Percentiles rank a stretch among this genome's conserved stretches.
Evolutionary conservation across 1,140 invertebrate genomes (phyloP).

Genomic region (Drosophila orosa): DNA sequence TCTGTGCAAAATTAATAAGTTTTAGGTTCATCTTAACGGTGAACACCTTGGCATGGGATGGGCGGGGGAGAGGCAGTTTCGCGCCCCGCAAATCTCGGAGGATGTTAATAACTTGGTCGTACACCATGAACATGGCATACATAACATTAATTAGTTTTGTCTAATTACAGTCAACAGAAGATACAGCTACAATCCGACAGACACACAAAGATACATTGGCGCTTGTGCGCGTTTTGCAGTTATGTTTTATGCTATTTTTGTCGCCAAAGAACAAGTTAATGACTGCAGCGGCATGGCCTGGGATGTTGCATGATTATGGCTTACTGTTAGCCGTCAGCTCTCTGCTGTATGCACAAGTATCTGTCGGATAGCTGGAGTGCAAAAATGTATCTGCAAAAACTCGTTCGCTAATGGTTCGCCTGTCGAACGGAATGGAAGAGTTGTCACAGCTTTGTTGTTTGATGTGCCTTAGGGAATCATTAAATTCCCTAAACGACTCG

Average conservation of each 20-base stretch:
- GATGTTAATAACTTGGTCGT: slow-evolving; percentile 47
- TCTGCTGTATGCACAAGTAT: slow-evolving; percentile 32
- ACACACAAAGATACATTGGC: slow-evolving; percentile 19
- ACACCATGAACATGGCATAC: slow-evolving; percentile 57
- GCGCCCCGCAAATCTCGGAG: slow-evolving; percentile 13
- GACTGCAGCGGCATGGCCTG: slow-evolving; percentile 19
- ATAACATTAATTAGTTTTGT: slow-evolving; percentile 73
- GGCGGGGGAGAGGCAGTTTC: slow-evolving; percentile 6
- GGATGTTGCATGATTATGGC: slow-evolving; percentile 48
- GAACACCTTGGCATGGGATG: background rate
- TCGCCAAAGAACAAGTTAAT: slow-evolving; percentile 54
- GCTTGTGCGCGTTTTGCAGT: slow-evolving; percentile 28
- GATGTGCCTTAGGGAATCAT: slow-evolving; percentile 18
- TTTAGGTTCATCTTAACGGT: slow-evolving; percentile 23
- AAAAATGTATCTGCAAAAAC: slow-evolving; percentile 40
- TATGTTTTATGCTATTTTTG: slow-evolving; percentile 60
- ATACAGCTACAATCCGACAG: slow-evolving; percentile 54
- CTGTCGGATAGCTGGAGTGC: slow-evolving; percentile 13
- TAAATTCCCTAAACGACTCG: background rate
- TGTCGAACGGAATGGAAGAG: slow-evolving; percentile 40
- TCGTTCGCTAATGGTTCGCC: slow-evolving; percentile 57
- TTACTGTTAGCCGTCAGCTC: slow-evolving; percentile 50
- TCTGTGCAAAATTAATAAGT: slow-evolving; percentile 42
- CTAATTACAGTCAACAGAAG: slow-evolving; percentile 58
- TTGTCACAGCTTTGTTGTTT: slow-evolving; percentile 13